Evolutionary conservation across 1,140 invertebrate species (phyloP), one percentile per base, ranked within the genome.

Genomic region (Oreohelix idahoensis): DNA sequence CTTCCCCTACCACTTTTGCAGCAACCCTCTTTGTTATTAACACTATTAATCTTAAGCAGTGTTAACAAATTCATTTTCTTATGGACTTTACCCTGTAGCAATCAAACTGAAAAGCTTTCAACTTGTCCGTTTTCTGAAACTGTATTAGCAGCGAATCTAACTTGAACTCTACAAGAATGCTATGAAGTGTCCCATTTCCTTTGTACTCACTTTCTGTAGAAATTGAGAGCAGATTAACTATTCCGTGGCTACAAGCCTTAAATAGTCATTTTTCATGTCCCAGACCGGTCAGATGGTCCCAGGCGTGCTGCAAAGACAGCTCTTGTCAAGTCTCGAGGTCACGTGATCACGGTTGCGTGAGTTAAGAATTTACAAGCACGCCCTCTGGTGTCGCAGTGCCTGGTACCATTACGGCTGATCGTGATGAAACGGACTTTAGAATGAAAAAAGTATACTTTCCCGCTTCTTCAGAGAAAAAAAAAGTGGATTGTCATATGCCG

Each of bases 181-280:
- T 2, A 2, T 58, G 23, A 58, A 58, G 53, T 15, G 53, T 58
- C 8, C 53, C 20, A 5, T 58, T 58, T 58, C 15, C 15, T 15
- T 58, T 58, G 53, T 23, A n/a, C 20, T 58, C 17, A 58, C 26
- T 20, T 58, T 23, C 53, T 23, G 53, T 58, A 58, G 53, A 58
- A 58, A 58, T 58, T 58, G 53, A 58, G 2, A 58, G 53, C 10
- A 58, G 53, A 58, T 58, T 20, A 58, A 58, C 53, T n/a, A 23
- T n/a, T 58, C 26, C 53, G 53, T 58, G 53, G 20, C 53, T 58
- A 4, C 26, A 2, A 58, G 8, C 53, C 53, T 58, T 58, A 58
- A 58, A 58, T n/a, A 58, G 53, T n/a, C 53, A 58, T 58, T 58
- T 58, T 58, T 58, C 53, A 58, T 58, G 53, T 58, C 53, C 53